Evolutionary conservation across 2,113 vertebrate genomes (phyloP), one percentile per base, ranked within the genome.

Genomic region (Nycticorax nycticorax): DNA sequence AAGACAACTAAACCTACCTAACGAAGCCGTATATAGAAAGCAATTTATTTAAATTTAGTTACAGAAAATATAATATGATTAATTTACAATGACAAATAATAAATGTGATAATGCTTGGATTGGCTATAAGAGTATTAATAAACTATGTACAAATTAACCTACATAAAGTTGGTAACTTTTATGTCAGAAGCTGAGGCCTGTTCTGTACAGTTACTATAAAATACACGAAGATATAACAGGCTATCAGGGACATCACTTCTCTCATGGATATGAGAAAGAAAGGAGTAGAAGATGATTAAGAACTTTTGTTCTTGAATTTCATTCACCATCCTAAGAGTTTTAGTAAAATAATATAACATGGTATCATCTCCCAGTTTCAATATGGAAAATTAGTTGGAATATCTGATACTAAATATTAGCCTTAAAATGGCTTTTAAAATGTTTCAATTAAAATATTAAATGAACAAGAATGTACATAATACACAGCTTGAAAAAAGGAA

Each of bases 1-100:
- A 96, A 92, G 56, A 26, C 45, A 94, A 92, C 95, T 94, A 92
- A 82, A 71, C 23, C 41, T 83, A 20, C 15, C 37, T 88, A 89
- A 53, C 76, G 23, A 79, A 96, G 92, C 9, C 3, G 3, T 20
- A 76, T 45, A 50, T 56, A 84, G 68, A 93, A 63, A 84, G 13
- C 22, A 63, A 92, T 92, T 93, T 87, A 77, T 66, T 88, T 57
- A 63, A 89, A 95, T 63, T 88, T 12, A 91, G 21, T 91, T 91
- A 81, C 15, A 7, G 45, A 66, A 32, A 82, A 32, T 85, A 80
- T 63, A 47, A 52, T 76, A 60, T 76, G 26, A 28, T 66, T 35
- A 24, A 66, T 89, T 92, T 85, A 81, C 76, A 57, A 95, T 66
- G 32, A 68, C 41, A n/a, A 85, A 33, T 28, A 83, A 73, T 76